Percentiles rank a stretch among this genome's conserved stretches.
phyloP scores from a whole-genome alignment of 2,113 vertebrate genomes.

The Chloroceryle aenea region DNA sequence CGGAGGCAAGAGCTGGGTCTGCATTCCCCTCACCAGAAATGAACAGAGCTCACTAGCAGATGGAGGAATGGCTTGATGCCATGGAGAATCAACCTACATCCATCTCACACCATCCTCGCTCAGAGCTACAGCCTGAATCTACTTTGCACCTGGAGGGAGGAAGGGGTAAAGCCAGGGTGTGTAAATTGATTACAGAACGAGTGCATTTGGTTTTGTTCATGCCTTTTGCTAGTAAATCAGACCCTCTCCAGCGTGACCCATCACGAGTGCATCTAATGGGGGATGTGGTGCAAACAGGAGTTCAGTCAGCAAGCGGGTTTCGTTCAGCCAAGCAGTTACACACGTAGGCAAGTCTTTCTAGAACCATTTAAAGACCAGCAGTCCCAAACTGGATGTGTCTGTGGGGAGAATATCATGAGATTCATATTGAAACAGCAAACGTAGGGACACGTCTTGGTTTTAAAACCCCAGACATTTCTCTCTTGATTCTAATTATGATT shows the following conservation, averaged over 20 bases:
- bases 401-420: conserved; percentile 19
- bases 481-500: conserved; percentile 31
- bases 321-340: background rate
- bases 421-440: background rate
- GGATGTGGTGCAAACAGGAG: background rate
- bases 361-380: background rate
- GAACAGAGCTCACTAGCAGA: background rate
- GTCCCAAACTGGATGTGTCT: conserved; percentile 1
- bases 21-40: background rate
- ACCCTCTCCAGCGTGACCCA: background rate
- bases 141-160: background rate
- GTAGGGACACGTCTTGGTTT: conserved; percentile 49
- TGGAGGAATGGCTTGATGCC: background rate
- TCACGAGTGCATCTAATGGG: background rate
- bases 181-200: background rate
- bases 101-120: background rate
- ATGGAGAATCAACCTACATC: background rate
- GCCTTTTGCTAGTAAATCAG: background rate
- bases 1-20: background rate
- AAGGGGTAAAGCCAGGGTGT: background rate
- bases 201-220: background rate
- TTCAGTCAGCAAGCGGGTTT: background rate
- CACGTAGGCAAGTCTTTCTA: background rate
- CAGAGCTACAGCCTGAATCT: background rate
- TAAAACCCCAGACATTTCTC: conserved; percentile 49